These are phyloP conservation scores for Caenorhabditis afra DNA, from an alignment of 2,888 invertebrate species.

Conservation along the genomic window DNA sequence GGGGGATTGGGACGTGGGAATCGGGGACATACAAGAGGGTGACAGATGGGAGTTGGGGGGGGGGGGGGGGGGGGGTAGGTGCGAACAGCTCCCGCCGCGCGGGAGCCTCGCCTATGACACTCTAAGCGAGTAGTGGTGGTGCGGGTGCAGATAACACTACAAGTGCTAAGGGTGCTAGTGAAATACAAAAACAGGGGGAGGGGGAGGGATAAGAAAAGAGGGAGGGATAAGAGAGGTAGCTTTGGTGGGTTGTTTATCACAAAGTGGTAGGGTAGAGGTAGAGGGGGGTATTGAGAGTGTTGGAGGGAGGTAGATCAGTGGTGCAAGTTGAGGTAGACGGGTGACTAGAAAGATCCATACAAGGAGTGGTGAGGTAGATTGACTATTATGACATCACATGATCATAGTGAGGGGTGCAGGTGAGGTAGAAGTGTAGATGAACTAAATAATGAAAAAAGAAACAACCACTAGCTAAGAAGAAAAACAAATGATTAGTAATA, in stretches of 20 bases:
- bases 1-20: no score
- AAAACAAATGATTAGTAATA: not conserved
- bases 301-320: conserved; percentile 15
- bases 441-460: conserved; percentile 15
- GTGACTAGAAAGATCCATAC: not conserved
- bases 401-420: not conserved
- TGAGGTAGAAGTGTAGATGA: conserved; percentile 31
- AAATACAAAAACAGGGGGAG: not conserved
- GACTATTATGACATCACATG: conserved; percentile 10
- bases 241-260: conserved; percentile 25
- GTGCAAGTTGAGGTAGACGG: conserved; percentile 9
- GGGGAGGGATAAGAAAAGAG: no score
- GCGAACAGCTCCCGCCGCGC: no score
- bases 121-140: no score
- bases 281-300: not conserved
- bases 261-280: conserved; percentile 21
- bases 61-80: no score
- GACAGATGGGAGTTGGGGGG: no score
- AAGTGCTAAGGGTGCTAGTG: no score
- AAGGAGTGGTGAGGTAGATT: not conserved
- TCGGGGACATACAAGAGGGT: no score
- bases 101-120: no score
- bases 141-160: no score
- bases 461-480: conserved; percentile 47
- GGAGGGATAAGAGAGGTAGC: conserved; percentile 27